Conservation (phyloP, 2,113 vertebrate species). For the Carollia perspicillata region DNA sequence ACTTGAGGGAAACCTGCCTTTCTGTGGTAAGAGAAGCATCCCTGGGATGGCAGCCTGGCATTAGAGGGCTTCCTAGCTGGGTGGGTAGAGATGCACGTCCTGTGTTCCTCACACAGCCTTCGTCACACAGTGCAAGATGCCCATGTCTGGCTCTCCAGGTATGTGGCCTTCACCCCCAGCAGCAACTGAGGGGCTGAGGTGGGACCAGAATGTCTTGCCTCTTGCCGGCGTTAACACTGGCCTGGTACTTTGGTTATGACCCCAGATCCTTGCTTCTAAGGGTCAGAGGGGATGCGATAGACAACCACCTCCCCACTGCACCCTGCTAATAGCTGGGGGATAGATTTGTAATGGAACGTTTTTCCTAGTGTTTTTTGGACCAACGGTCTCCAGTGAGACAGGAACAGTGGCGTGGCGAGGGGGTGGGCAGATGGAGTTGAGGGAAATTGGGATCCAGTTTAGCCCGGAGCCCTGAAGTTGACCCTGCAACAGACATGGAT, state of each 20-base stretch:
- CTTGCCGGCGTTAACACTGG: neutral
- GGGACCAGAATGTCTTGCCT: neutral
- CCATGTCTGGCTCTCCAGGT: neutral
- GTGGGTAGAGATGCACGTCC: neutral
- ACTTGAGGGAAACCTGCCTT: neutral
- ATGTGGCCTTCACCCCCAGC: neutral
- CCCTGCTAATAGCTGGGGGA: neutral
- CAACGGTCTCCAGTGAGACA: neutral
- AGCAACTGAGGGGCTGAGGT: neutral
- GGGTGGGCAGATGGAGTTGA: neutral
- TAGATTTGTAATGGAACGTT: neutral
- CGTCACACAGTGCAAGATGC: neutral
- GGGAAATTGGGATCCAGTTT: neutral
- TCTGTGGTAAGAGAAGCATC: neutral
- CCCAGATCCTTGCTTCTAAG: neutral
- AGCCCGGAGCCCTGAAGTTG: neutral
- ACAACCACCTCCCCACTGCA: accelerated
- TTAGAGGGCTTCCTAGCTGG: neutral
- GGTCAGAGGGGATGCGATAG: neutral
- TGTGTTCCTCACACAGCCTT: neutral
- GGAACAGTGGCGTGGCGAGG: neutral
- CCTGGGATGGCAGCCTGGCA: neutral
- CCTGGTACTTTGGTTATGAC: neutral
- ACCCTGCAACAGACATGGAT: neutral
- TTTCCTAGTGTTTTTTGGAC: neutral